Evolutionary conservation across 2,888 invertebrate genomes (phyloP), one percentile per base, ranked within the genome.

Genomic region (Camptogramma bilineatum): DNA sequence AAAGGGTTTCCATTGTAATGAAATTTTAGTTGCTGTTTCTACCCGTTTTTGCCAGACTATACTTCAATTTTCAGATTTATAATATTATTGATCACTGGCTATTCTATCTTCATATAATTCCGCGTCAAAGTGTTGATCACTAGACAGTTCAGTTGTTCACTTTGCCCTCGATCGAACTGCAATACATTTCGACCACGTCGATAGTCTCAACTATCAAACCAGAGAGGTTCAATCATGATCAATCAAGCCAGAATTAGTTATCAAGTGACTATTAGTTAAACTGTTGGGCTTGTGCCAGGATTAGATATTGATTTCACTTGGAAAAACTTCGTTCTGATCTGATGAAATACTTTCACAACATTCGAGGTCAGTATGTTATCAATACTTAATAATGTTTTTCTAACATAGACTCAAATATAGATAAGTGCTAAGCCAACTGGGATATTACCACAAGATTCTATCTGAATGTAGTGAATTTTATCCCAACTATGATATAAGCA

Each of bases 71-170:
- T 24, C 24, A 24, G 24, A 4, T 24, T 24, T 28, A 28, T 28
- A 28, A 7, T 7, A 24, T 13, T 13, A 13, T 9, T 39, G 2
- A 13, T 13, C 3, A 13, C 10, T 13, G 3, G 2, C 34, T 13
- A 24, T 52, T 57, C 57, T 53, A 16, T 16, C 44, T 58, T 51
- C 18, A 44, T 53, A 19, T 16, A 16, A 17, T 1, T 51, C 54
- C 13, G 19, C 13, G 31, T 2, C 18, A 52, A 50, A 72, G 70
- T 73, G 70, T 70, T 62, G 74, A 75, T 76, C 70, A 73, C 66
- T 64, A 75, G 75, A 75, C 73, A 67, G 69, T 74, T 72, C 73
- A 80, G 77, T 79, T 77, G 78, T 77, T 76, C 70, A 77, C 71
- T 73, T 74, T 62, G 66, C 21, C 59, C 64, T 62, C 57, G 55